Base-by-base conservation (phyloP, 1,140 invertebrate genomes). In the Aphaenogaster floridana region DNA sequence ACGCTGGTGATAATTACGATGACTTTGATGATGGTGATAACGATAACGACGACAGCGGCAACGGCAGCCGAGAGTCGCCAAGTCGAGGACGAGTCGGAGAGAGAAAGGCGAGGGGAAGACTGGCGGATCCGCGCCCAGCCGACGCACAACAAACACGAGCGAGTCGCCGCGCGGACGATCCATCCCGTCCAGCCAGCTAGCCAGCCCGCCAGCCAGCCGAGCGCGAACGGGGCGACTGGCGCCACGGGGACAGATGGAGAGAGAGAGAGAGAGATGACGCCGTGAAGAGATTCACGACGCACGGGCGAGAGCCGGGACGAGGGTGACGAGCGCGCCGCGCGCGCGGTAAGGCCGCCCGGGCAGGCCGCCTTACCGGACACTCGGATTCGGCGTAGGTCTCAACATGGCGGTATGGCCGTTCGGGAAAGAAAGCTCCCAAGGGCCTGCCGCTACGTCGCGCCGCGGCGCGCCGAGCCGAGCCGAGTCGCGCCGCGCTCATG, bases 321-420 rank as follows among this genome's bases (percentile, higher is more conserved):
- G 45, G 42, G 42, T 4, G 42, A 48, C 13, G 0, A 13, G 3
- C 42, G n/a, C 39, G 59, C 64, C 50, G 89, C 80, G 89, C 86
- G 89, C 89, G 69, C 81, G 89, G 52, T 59, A 77, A 88, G 28
- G 28, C 28, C 28, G 28, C 39, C 54, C 86, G 74, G 71, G 54
- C 88, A 54, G 68, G 71, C 86, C 88, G 89, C 71, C 91, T 93
- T 88, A 83, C 87, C 89, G 89, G 83, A 84, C 91, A 90, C 91
- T 94, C 54, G 90, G 89, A 91, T 93, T 94, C 93, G 89, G 91
- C 92, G 92, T 93, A 93, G 92, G 93, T 94, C 93, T 93, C 95
- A 96, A 96, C 95, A 96, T 96, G 95, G 95, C 95, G 95, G 95
- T 74, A 91, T 92, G 92, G 92, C 93, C 94, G 91, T 92, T 94